Evolutionary conservation across 2,113 vertebrate genomes (phyloP), one percentile per base, ranked within the genome.

Genomic region (Noctilio leporinus): DNA sequence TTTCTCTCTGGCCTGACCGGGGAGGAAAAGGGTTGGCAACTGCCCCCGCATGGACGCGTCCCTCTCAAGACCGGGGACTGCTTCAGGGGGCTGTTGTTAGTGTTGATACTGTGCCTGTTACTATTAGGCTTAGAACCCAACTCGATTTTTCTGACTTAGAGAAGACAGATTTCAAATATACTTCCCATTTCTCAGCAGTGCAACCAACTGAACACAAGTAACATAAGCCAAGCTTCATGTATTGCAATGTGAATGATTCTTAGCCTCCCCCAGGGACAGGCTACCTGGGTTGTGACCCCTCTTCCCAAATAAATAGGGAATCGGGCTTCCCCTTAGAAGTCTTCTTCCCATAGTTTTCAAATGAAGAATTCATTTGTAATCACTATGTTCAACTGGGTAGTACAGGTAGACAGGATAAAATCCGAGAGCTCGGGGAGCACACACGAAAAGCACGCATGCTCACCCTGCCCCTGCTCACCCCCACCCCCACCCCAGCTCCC

Each of bases 131-230:
- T 45, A 57, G n/a, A 85, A 45, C 35, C 67, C 59, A 85, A 20
- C 16, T 51, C 16, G 64, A 33, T 30, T 28, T 22, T 70, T 55
- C 55, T 19, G 24, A 67, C n/a, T 64, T 47, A 40, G 10, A 64
- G 3, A 64, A 35, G n/a, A 65, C 69, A 83, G n/a, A 65, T 38
- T 33, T 69, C 84, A 65, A 20, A 51, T 9, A 26, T 8, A 62
- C 26, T 77, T 53, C 67, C 24, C 8, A 45, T 10, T n/a, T 43
- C 88, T 81, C 38, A 28, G 57, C 17, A 33, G 55, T 6, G 10
- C 35, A 3, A 24, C 22, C 24, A 7, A 4, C 1, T 0, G 38
- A 51, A 17, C 22, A 22, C 0, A 2, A 7, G 51, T 0, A 0
- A 5, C 40, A 30, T 1, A 22, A 47, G 30, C 47, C 24, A 3